Evolutionary conservation across 2,797 vertebrate species (phyloP).

Genomic region (Myotis vivesi): DNA sequence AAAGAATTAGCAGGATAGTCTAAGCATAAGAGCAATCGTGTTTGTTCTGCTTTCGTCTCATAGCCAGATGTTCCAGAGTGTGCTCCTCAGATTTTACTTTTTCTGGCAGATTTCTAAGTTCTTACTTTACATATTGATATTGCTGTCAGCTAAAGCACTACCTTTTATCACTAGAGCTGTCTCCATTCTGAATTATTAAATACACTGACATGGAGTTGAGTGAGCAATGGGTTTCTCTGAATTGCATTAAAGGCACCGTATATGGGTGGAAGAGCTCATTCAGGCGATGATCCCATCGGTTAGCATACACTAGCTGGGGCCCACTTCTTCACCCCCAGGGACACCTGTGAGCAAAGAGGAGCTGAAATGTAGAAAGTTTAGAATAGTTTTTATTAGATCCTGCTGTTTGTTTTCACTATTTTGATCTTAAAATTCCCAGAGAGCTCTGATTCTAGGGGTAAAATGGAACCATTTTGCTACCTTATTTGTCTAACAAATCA

Average conservation of each 20-base stretch:
- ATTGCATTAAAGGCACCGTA: neutral
- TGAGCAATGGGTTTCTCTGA: neutral
- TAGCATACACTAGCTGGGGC: neutral
- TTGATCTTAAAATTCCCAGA: neutral
- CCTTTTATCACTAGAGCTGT: neutral
- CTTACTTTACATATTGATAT: neutral
- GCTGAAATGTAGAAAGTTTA: neutral
- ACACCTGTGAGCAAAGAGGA: neutral
- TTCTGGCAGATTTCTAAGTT: neutral
- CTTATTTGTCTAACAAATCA: neutral
- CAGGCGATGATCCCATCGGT: neutral
- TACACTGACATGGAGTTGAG: neutral
- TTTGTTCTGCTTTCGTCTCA: neutral
- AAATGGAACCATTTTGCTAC: neutral
- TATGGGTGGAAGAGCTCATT: neutral
- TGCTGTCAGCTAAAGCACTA: neutral
- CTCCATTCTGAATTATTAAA: slow-evolving; percentile 44
- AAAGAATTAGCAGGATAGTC: neutral
- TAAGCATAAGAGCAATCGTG: neutral
- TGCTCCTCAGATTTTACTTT: neutral
- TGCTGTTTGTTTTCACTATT: neutral
- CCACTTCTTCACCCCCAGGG: neutral
- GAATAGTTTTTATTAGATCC: neutral
- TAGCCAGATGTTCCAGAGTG: neutral
- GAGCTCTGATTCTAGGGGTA: neutral